These are phyloP conservation scores for Craniophora ligustri DNA, from an alignment of 2,888 invertebrate genomes.

Conservation along the genomic window DNA sequence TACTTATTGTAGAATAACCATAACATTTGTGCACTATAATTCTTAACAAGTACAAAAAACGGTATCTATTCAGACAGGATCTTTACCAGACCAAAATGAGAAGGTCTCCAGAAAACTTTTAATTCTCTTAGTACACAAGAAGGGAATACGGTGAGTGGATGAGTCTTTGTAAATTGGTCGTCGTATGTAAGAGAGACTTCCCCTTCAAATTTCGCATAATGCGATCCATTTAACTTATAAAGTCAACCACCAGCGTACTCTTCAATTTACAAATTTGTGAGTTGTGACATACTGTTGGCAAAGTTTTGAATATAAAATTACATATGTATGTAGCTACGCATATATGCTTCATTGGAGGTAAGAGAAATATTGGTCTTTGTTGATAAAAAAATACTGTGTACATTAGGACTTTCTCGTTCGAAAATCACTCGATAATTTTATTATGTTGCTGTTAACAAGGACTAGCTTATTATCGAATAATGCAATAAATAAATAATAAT, in stretches of 20 bases:
- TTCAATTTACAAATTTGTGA: slow-evolving; percentile 36
- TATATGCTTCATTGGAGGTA: too few relatives aligned
- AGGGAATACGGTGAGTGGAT: slow-evolving; percentile 8
- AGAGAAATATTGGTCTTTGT: too few relatives aligned
- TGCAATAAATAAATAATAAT: too few relatives aligned
- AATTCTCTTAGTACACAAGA: slow-evolving; percentile 10
- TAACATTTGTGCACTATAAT: too few relatives aligned
- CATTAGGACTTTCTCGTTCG: too few relatives aligned
- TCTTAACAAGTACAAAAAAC: slow-evolving; percentile 14
- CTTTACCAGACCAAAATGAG: slow-evolving; percentile 5
- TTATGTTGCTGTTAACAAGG: too few relatives aligned
- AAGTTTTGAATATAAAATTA: too few relatives aligned
- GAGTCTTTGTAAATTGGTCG: slow-evolving; percentile 34
- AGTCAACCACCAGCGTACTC: slow-evolving; percentile 24
- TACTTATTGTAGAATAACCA: too few relatives aligned
- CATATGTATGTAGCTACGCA: background rate
- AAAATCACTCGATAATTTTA: too few relatives aligned
- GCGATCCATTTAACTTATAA: slow-evolving; percentile 36
- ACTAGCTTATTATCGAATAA: too few relatives aligned
- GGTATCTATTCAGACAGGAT: slow-evolving; percentile 23
- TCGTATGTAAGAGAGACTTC: slow-evolving; percentile 26
- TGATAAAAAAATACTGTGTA: too few relatives aligned
- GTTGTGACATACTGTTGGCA: background rate
- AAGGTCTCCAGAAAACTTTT: slow-evolving; percentile 26
- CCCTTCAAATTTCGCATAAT: slow-evolving; percentile 39